A percentile compares a stretch with the other conserved stretches of the same genome.
phyloP scores from a whole-genome alignment of 2,888 invertebrate genomes.

The Lypha dubia region DNA sequence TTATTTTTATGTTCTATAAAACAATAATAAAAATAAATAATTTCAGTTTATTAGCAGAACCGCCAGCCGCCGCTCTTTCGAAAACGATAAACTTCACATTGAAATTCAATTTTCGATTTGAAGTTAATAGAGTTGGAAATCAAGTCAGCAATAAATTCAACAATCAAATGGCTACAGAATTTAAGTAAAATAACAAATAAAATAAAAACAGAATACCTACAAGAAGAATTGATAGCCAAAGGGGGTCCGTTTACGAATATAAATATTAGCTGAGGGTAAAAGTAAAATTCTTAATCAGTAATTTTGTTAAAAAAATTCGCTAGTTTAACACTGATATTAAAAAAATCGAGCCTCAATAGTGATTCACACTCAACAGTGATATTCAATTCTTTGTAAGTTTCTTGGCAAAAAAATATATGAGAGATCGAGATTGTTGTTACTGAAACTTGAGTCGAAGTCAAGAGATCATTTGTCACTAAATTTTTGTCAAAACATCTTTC shows the following conservation, averaged over 20 bases:
- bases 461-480: too few relatives aligned
- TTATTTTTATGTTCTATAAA: slow-evolving; percentile 29
- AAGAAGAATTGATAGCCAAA: neutral
- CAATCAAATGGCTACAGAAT: slow-evolving; percentile 34
- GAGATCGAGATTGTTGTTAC: too few relatives aligned
- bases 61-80: slow-evolving; percentile 22
- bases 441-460: too few relatives aligned
- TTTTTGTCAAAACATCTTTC: too few relatives aligned
- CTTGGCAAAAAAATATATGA: too few relatives aligned
- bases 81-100: slow-evolving; percentile 63
- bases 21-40: slow-evolving; percentile 44
- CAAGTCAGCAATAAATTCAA: slow-evolving; percentile 65
- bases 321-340: too few relatives aligned
- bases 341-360: too few relatives aligned
- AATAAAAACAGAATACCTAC: neutral
- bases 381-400: too few relatives aligned
- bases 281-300: neutral
- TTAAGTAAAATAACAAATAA: slow-evolving; percentile 33
- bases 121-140: slow-evolving; percentile 71
- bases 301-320: neutral
- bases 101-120: slow-evolving; percentile 70
- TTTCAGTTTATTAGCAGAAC: slow-evolving; percentile 58
- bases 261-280: neutral
- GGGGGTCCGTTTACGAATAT: neutral
- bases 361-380: too few relatives aligned